Evolutionary conservation across 2,888 invertebrate species (phyloP), one percentile per base, ranked within the genome.

Genomic region (Brachycybe producta): DNA sequence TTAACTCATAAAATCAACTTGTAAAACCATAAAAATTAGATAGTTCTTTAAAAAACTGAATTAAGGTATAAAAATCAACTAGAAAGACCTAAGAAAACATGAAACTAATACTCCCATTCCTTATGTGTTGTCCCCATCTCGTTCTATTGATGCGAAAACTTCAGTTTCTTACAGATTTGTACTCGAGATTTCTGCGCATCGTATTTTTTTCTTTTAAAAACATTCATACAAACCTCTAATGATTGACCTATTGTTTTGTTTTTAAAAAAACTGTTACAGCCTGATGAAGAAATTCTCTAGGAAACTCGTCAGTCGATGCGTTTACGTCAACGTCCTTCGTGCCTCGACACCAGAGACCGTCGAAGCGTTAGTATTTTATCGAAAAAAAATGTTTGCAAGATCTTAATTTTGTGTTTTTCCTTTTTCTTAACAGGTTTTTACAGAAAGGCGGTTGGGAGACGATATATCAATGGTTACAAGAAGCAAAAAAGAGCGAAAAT

Each of bases 241-340:
- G 19, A 11, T n/a, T n/a, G 13, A 45, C 13, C 23, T 21, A 21
- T 35, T 3, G 40, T 19, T 46, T 43, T 11, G 21, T 46, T 24
- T 48, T 59, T 45, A 55, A 55, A 56, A 51, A 56, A 62, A 60
- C 60, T 61, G 59, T 78, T 79, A 60, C 74, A 91, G 90, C 66
- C 77, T 94, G 64, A 94, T 94, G 92, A 84, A 83, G 41, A 90
- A 91, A 68, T 90, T 85, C 73, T 91, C 91, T 1, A 88, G 85
- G 67, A 94, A 92, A 69, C 73, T 94, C 58, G 92, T 94, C 49
- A 90, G 88, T 60, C 90, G 90, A 73, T 92, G 92, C 71, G 84
- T 92, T 62, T 94, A 92, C 64, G 80, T 91, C 60, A 84, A 91
- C 67, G 91, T 94, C 62, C 71, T 94, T 52, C 85, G 85, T 68